Evolutionary conservation across 2,888 invertebrate genomes (phyloP), one percentile per base, ranked within the genome.

Genomic region (Argyra leucocephala): DNA sequence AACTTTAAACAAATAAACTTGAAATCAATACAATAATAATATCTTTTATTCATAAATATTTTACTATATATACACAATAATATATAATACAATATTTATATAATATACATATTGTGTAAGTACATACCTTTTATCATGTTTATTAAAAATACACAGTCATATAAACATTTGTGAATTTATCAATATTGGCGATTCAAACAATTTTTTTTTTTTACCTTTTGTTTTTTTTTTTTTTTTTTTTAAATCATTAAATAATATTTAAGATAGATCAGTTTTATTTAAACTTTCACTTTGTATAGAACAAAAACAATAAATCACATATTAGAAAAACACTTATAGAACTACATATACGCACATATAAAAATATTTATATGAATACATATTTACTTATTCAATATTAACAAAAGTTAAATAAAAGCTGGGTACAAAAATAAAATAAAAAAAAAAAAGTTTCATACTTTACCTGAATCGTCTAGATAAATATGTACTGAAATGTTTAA

Each of bases 401-500:
- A 48, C 48, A 48, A 48, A 48, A 48, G 48, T 48, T 48, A 48
- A 48, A 48, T 48, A 48, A 48, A 48, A 18, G 15, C 18, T 6
- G 48, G 48, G 48, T 9, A 18, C n/a, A n/a, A n/a, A n/a, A n/a
- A n/a, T n/a, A 48, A 48, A 48, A 48, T 31, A 48, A 48, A 37
- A 37, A 37, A n/a, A 37, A 37, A 37, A 48, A 48, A 48, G 48
- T 48, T 48, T 48, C 18, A 18, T 48, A 2, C 15, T n/a, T 48
- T 48, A 48, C 48, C 48, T 48, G 48, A 15, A 48, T 15, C 48
- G 48, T 48, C 48, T 48, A 48, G 48, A 48, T 48, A 48, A 48
- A 48, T 48, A 48, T 48, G 48, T 48, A 48, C 48, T n/a, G n/a
- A 48, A 48, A 48, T 48, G 48, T 48, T 48, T 48, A 48, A 48